Evolutionary conservation across 2,797 vertebrate species (phyloP).

Genomic region (Percopsis omiscomaycus): DNA sequence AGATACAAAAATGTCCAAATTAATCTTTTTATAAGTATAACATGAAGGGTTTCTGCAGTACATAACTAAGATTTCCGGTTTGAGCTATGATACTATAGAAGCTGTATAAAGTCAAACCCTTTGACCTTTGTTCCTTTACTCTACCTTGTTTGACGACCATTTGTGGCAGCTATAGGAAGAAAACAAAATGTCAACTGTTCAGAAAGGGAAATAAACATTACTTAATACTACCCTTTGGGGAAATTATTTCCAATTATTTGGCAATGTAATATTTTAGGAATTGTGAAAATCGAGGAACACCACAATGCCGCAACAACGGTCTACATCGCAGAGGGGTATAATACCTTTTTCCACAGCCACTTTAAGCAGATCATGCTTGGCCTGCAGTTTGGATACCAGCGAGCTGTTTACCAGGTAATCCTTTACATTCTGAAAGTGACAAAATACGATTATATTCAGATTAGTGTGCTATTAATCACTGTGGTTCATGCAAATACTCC

Average conservation of each 20-base stretch:
- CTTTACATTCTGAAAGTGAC: constrained; percentile 80
- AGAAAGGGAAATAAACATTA: constrained; percentile 4
- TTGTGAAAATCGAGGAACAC: too few species aligned
- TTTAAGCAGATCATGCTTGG: constrained; percentile 85
- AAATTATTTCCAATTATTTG: too few species aligned
- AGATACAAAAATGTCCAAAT: too few species aligned
- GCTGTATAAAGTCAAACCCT: neutral
- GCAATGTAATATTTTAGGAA: too few species aligned
- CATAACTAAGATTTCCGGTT: neutral
- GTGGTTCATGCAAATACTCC: neutral
- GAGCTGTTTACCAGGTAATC: constrained; percentile 80
- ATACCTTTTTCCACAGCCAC: constrained; percentile 84
- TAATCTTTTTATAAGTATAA: neutral
- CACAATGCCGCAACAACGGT: neutral
- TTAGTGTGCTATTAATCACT: neutral
- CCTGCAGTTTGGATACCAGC: constrained; percentile 83
- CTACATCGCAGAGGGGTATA: constrained; percentile 44
- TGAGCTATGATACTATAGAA: neutral
- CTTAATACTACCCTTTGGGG: too few species aligned
- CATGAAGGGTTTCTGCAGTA: neutral
- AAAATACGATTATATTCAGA: neutral
- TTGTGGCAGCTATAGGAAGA: constrained; percentile 50
- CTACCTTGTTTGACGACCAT: constrained; percentile 54
- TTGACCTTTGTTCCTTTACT: neutral
- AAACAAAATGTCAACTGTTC: neutral